A percentile compares a stretch with the other conserved stretches of the same genome.
These are phyloP conservation scores for Indicator maculatus DNA, from an alignment of 2,113 vertebrate genomes.

Conservation along the genomic window DNA sequence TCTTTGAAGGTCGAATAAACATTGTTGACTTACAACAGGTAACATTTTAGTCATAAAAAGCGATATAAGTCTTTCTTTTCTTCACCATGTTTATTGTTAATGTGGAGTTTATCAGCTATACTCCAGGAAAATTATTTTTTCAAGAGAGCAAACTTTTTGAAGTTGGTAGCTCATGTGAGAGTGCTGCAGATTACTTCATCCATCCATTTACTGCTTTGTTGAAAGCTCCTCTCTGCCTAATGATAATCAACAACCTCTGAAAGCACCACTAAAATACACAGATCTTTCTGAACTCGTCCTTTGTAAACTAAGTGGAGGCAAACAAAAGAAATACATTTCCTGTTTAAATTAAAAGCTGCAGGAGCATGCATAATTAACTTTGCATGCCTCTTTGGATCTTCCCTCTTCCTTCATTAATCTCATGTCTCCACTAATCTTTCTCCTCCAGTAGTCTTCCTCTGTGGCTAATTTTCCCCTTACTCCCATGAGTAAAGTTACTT, in stretches of 20 bases:
- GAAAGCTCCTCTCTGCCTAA: background rate
- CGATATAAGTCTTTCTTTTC: background rate
- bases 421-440: conserved; percentile 12
- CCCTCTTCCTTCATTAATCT: conserved; percentile 17
- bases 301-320: background rate
- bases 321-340: background rate
- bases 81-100: background rate
- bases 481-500: conserved; percentile 4
- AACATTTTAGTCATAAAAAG: conserved; percentile 42
- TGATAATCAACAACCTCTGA: background rate
- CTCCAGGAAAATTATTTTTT: background rate
- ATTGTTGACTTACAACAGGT: conserved; percentile 97
- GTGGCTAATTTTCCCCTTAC: conserved; percentile 20
- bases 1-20: conserved; percentile 90
- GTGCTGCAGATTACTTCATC: background rate
- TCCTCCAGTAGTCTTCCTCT: background rate
- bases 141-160: background rate
- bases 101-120: background rate
- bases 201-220: background rate
- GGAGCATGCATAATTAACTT: conserved; percentile 23
- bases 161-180: background rate
- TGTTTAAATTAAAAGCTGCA: conserved; percentile 2
- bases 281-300: background rate
- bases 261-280: background rate
- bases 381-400: background rate